These are phyloP conservation scores for Percopsis transmontana DNA, from an alignment of 2,113 vertebrate species.

Conservation along the genomic window DNA sequence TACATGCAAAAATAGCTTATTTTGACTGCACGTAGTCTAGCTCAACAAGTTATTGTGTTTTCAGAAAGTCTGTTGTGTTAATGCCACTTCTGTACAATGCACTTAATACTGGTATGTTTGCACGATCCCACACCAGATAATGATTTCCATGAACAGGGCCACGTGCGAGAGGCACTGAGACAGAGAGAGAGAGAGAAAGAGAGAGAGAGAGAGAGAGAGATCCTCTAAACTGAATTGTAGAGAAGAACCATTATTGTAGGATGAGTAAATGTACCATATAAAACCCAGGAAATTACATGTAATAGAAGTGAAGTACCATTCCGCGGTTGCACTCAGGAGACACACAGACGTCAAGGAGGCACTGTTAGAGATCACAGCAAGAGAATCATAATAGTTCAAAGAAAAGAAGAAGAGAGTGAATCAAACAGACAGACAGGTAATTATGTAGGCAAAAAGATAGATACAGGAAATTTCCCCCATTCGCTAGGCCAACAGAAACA, in stretches of 20 bases:
- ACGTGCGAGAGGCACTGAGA: conserved; percentile 31
- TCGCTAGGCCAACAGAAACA: conserved; percentile 53
- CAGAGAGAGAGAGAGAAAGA: conserved; percentile 25
- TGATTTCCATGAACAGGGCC: conserved; percentile 70
- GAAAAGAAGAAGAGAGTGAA: conserved; percentile 39
- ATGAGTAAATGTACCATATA: conserved; percentile 74
- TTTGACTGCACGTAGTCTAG: too few species aligned
- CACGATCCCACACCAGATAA: conserved; percentile 65
- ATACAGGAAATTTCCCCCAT: conserved; percentile 1
- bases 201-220: background rate
- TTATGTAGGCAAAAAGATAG: background rate
- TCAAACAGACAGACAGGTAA: background rate
- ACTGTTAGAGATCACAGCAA: conserved; percentile 61
- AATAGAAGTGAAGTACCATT: conserved; percentile 71
- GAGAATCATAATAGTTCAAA: conserved; percentile 72
- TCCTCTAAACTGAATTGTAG: conserved; percentile 47
- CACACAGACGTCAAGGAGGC: conserved; percentile 71
- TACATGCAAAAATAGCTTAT: background rate
- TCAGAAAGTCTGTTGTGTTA: too few species aligned
- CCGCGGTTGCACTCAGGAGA: conserved; percentile 66
- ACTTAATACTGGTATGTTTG: conserved; percentile 40
- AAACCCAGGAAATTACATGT: conserved; percentile 75
- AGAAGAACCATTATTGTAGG: conserved; percentile 60
- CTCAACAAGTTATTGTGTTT: too few species aligned
- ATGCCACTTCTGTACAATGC: too few species aligned